phyloP scores from a whole-genome alignment of 2,888 invertebrate genomes.

The Stomorhina lunata region DNA sequence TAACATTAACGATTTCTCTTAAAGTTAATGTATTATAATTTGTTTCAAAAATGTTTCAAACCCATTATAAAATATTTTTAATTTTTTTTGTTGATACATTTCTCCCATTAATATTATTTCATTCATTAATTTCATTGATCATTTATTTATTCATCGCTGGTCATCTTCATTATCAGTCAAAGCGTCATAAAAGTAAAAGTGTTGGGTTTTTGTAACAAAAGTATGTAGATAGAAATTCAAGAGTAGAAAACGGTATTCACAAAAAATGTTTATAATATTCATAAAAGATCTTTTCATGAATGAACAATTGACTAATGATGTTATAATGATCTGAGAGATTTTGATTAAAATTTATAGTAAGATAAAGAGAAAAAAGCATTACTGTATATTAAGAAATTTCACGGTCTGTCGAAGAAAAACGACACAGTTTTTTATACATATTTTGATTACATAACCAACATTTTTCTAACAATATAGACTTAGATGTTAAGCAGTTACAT shows the following conservation, averaged over 20 bases:
- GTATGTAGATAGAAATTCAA: background rate
- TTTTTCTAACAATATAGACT: too few relatives aligned
- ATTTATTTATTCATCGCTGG: constrained; percentile 15
- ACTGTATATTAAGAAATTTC: constrained; percentile 4
- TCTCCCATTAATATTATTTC: constrained; percentile 29
- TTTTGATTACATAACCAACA: constrained; percentile 10
- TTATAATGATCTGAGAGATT: constrained; percentile 1
- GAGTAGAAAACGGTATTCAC: background rate
- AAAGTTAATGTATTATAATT: background rate
- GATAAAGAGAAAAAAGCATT: background rate
- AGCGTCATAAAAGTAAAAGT: constrained; percentile 48
- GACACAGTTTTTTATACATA: background rate
- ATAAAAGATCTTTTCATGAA: too few relatives aligned
- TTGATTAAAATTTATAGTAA: background rate
- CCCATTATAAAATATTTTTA: background rate
- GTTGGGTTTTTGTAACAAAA: background rate
- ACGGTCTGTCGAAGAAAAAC: constrained; percentile 1
- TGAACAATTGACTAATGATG: constrained; percentile 4
- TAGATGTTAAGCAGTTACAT: too few relatives aligned
- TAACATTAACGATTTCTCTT: constrained; percentile 37
- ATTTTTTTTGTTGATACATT: constrained; percentile 19
- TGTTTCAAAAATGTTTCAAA: background rate
- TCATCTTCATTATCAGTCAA: constrained; percentile 18
- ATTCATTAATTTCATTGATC: constrained; percentile 4
- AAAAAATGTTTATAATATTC: constrained; percentile 3